These are phyloP conservation scores for Ceratosolen fusciceps DNA, from an alignment of 1,140 invertebrate genomes.

Conservation along the genomic window DNA sequence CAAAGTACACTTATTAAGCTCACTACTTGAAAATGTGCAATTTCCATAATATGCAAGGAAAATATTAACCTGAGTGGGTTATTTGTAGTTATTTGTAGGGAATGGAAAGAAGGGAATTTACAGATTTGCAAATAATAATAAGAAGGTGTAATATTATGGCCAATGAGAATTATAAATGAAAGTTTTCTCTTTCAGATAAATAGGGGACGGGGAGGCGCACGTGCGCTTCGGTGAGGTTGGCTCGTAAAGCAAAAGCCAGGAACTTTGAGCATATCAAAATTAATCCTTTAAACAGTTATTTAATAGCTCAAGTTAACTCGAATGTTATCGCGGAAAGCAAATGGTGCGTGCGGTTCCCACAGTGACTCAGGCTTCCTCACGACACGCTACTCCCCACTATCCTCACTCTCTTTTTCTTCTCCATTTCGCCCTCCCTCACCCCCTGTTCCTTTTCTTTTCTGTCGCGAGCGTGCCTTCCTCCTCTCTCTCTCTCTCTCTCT, in stretches of 20 bases:
- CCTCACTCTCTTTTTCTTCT: neutral
- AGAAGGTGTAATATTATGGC: too few species aligned
- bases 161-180: neutral
- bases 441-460: too few species aligned
- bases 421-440: too few species aligned
- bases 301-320: neutral
- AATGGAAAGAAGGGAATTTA: neutral
- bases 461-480: too few species aligned
- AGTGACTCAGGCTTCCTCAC: constrained; percentile 3
- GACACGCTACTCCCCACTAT: neutral
- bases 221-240: neutral
- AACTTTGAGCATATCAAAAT: neutral
- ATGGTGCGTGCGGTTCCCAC: constrained; percentile 5
- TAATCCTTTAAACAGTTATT: constrained; percentile 18
- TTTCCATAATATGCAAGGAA: neutral
- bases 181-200: neutral
- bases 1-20: constrained; percentile 2
- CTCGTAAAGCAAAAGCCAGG: neutral
- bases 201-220: neutral
- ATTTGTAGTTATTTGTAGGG: neutral
- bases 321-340: constrained; percentile 14
- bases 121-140: neutral
- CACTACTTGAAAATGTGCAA: too few species aligned
- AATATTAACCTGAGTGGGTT: neutral
- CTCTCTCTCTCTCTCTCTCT: neutral